Percentiles rank a stretch among this genome's conserved stretches.
Conservation (phyloP, 2,797 vertebrate genomes). For the Antennarius maculatus region DNA sequence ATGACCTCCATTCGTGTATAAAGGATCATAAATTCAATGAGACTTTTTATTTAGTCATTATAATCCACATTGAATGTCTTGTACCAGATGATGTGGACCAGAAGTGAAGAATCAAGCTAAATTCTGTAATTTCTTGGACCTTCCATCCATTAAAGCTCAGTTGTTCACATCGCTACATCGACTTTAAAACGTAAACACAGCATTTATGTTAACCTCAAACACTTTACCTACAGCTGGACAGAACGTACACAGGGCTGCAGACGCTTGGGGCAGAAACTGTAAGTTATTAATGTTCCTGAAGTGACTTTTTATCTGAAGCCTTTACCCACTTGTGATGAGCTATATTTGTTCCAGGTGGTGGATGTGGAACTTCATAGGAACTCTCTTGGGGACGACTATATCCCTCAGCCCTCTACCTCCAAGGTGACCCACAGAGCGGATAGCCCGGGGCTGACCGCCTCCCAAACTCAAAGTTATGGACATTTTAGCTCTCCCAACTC, state of each 20-base stretch:
- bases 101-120: no score
- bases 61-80: no score
- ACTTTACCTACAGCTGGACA: slow-evolving; percentile 87
- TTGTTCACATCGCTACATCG: not conserved
- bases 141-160: not conserved
- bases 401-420: slow-evolving; percentile 76
- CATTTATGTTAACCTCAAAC: slow-evolving; percentile 15
- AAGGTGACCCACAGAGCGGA: slow-evolving; percentile 72
- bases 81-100: no score
- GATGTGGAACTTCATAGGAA: slow-evolving; percentile 95
- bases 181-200: not conserved
- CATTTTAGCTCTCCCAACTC: slow-evolving; percentile 84
- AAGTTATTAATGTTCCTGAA: slow-evolving; percentile 54
- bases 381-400: slow-evolving; percentile 89
- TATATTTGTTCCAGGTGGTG: slow-evolving; percentile 86
- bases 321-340: slow-evolving; percentile 9
- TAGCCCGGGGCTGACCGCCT: slow-evolving; percentile 79
- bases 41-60: no score
- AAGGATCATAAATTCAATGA: no score
- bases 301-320: slow-evolving; percentile 2
- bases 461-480: slow-evolving; percentile 69
- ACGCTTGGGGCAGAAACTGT: slow-evolving; percentile 98
- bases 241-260: slow-evolving; percentile 98
- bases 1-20: no score
- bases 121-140: not conserved